These are phyloP conservation scores for Aphodius sticticus DNA, from an alignment of 2,888 invertebrate species.

Conservation along the genomic window DNA sequence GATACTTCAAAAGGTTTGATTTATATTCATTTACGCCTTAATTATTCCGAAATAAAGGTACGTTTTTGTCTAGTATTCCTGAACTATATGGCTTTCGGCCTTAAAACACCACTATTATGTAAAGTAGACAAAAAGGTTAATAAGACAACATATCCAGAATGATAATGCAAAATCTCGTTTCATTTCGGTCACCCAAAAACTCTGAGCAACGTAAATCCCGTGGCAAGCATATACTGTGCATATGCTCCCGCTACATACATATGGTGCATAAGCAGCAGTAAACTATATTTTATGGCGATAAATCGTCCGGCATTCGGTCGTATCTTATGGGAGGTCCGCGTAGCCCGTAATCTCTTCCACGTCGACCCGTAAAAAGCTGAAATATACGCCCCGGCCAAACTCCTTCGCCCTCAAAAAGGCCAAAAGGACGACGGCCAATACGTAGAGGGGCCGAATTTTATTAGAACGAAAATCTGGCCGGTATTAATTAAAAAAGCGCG, in stretches of 20 bases:
- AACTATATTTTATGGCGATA: neutral
- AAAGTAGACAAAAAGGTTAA: no score
- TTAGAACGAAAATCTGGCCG: neutral
- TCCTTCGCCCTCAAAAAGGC: neutral
- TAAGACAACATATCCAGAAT: no score
- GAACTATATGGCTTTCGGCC: no score
- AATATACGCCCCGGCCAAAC: neutral
- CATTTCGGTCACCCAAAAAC: neutral
- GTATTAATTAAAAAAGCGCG: neutral
- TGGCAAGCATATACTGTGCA: neutral
- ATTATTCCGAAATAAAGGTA: no score
- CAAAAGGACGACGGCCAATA: neutral
- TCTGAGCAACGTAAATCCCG: neutral
- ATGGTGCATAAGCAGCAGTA: constrained; percentile 4
- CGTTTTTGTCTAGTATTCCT: no score
- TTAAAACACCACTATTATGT: no score
- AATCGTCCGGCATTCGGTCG: neutral
- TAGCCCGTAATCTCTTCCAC: neutral
- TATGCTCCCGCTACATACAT: neutral
- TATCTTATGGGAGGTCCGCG: neutral
- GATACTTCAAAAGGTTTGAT: no score
- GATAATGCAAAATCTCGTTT: neutral
- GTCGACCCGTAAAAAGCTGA: constrained; percentile 4
- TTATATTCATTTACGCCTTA: no score
- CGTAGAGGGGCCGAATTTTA: neutral